Base-by-base conservation (phyloP, 2,888 invertebrate species). In the Stenolophus ochropezus region DNA sequence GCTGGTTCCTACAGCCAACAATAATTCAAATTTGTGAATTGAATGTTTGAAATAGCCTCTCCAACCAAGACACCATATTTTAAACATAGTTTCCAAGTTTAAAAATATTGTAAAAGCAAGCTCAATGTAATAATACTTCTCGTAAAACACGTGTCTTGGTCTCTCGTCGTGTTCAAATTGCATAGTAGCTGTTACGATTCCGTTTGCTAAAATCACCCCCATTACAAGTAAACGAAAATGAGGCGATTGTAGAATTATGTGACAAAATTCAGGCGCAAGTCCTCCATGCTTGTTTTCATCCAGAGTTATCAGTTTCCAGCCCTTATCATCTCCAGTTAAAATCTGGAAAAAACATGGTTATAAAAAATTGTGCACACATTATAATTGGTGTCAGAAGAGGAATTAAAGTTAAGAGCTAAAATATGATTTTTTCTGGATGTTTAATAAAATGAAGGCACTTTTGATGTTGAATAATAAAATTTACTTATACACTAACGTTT, bases 51-150 rank as follows among this genome's bases (percentile, higher is more conserved):
- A 96, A 88, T 99, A 99, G 8, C 97, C 97, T 81, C 95, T 93
- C 92, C 98, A 96, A 1, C 99, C 98, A 73, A 99, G 91, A 87
- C 99, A 99, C 95, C 98, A 98, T 85, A 99, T 96, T 91, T 99
- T 99, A 87, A 99, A 97, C 42, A 98, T 87, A 0, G 97, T 97
- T 90, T 99, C 99, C 83, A 98, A 90, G 88, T 98, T 96, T 87
- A 99, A 93, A 84, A 99, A 93, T 82, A 97, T 93, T 0, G 99
- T 99, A 88, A 99, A 99, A 0, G 96, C 96, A 84, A 98, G 94
- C 92, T 98, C 98, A 81, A 96, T 95, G 87, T 97, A 97, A 88
- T 98, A 98, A 90, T 98, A 98, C 86, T 96, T 95, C 87, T 96
- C 94, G 86, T 96, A 96, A 86, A 97, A 97, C 56, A 94, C 94